Percentiles rank a stretch among this genome's conserved stretches.
Evolutionary conservation across 2,888 invertebrate genomes (phyloP).

Genomic region (Xestia xanthographa): DNA sequence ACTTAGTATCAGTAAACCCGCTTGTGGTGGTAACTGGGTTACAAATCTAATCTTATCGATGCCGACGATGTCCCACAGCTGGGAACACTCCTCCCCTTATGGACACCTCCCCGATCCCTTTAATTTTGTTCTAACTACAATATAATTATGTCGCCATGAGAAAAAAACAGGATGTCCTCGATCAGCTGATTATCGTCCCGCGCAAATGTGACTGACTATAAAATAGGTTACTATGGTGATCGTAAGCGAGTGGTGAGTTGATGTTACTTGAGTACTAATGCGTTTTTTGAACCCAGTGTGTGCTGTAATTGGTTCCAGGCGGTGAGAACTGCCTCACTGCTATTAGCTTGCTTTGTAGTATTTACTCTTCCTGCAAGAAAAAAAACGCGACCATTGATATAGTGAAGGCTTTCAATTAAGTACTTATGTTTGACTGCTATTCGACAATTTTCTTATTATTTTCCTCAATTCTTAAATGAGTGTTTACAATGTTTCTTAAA

Average conservation of each 20-base stretch:
- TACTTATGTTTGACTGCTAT: background rate
- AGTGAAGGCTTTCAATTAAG: constrained; percentile 11
- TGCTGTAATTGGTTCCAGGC: constrained; percentile 42
- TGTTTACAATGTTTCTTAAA: constrained; percentile 1
- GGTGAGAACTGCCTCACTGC: constrained; percentile 28
- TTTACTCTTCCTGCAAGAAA: constrained; percentile 1
- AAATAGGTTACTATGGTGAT: constrained; percentile 61
- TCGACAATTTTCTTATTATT: background rate
- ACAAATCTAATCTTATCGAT: constrained; percentile 55
- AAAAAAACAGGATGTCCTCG: constrained; percentile 59
- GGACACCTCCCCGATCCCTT: constrained; percentile 42
- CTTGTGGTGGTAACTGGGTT: constrained; percentile 46
- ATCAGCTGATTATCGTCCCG: constrained; percentile 58
- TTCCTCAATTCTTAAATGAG: background rate
- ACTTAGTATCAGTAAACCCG: constrained; percentile 21
- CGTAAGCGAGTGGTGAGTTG: constrained; percentile 32
- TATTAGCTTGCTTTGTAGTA: constrained; percentile 16
- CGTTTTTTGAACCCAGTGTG: constrained; percentile 62
- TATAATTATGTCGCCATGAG: constrained; percentile 50
- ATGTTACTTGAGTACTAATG: constrained; percentile 57
- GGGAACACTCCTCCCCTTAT: constrained; percentile 29
- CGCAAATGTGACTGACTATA: constrained; percentile 51
- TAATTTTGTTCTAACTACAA: constrained; percentile 53
- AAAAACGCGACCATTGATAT: constrained; percentile 6
- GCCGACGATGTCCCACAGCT: constrained; percentile 40